Conservation (phyloP, 2,888 invertebrate genomes). For the Deilephila elpenor region DNA sequence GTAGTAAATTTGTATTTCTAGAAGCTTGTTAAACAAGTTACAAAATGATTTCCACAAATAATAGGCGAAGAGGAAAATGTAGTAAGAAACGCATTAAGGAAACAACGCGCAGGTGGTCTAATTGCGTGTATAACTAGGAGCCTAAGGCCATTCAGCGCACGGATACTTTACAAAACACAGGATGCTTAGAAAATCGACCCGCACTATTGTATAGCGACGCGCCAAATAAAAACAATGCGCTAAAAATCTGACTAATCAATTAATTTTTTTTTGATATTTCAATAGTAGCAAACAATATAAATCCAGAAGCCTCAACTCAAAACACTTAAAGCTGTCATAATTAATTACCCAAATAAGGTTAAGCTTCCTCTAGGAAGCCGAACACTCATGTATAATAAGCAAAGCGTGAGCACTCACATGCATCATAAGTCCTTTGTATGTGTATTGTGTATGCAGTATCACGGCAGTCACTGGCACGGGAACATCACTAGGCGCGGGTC, state of each 20-base stretch:
- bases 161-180: slow-evolving; percentile 52
- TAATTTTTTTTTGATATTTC: slow-evolving; percentile 48
- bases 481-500: slow-evolving; percentile 69
- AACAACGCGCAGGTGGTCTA: slow-evolving; percentile 46
- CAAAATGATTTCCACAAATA: neutral
- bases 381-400: slow-evolving; percentile 23
- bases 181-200: slow-evolving; percentile 53
- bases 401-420: slow-evolving; percentile 68
- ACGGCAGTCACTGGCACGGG: slow-evolving; percentile 67
- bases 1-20: neutral
- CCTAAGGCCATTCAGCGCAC: slow-evolving; percentile 46
- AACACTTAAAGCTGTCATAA: slow-evolving; percentile 12
- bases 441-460: slow-evolving; percentile 36
- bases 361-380: slow-evolving; percentile 7
- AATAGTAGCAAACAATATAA: slow-evolving; percentile 32
- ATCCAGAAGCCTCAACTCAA: neutral
- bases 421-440: slow-evolving; percentile 70
- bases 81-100: slow-evolving; percentile 40
- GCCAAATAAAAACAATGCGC: slow-evolving; percentile 28
- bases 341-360: slow-evolving; percentile 18
- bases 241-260: slow-evolving; percentile 33
- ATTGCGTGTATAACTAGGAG: slow-evolving; percentile 48
- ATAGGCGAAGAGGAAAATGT: neutral
- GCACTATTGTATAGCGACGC: slow-evolving; percentile 40
- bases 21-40: neutral